Evolutionary conservation across 2,888 invertebrate species (phyloP), one percentile per base, ranked within the genome.

Genomic region (Allygus modestus): DNA sequence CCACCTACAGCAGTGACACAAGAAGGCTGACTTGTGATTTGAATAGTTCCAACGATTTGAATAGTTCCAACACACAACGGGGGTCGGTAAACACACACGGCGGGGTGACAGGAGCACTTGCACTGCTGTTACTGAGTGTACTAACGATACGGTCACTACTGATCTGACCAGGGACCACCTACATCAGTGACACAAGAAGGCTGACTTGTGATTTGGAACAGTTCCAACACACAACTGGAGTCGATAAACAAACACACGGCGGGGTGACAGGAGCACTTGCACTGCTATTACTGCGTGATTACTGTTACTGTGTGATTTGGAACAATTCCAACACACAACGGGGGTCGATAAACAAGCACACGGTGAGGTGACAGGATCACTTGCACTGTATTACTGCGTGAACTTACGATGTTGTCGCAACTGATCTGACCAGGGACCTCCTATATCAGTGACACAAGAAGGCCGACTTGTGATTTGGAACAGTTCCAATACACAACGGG

Each of bases 391-490:
- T n/a, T n/a, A n/a, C n/a, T n/a, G 37, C 5, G 5, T 37, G 37
- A 37, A 4, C 37, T 37, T 4, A 37, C 37, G 9, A 9, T 37
- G 9, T n/a, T n/a, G n/a, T n/a, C n/a, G n/a, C n/a, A n/a, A n/a
- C n/a, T n/a, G 46, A 4, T 17, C n/a, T 9, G 12, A 46, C 12
- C 46, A 15, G 12, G 1, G 9, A 4, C 65, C 28, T n/a, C 28
- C 65, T 15, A 26, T 9, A 17, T 1, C 65, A 2, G 12, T 31
- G 31, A 31, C 31, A 65, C 65, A 65, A 58, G 20, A 58, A 20
- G 65, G 65, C 4, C 7, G 58, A 65, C 9, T 20, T 65, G 23
- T 65, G 65, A 58, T 65, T 65, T 65, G 65, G 65, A 58, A 31
- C 31, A n/a, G 65, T 1, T 9, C 28, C 28, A 23, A 23, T 15